Evolutionary conservation across 2,113 vertebrate species (phyloP), one percentile per base, ranked within the genome.

Genomic region (Osmerus mordax): DNA sequence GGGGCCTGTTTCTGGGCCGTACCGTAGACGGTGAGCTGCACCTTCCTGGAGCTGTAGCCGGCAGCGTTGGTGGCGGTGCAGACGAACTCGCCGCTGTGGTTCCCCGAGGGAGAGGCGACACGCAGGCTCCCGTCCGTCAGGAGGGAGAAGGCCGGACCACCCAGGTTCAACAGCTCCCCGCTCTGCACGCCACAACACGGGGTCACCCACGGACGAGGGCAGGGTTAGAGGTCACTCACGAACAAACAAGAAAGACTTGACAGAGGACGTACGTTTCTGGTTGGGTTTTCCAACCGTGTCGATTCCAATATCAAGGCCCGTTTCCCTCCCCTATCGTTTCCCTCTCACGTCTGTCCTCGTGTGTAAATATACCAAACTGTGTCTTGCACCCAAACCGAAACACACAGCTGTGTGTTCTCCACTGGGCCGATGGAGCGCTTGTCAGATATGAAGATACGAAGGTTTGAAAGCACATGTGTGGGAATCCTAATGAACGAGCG

Each of bases 1-100:
- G 14, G 12, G 41, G 41, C 41, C 13, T 19, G 18, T 53, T 53
- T 9, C 16, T 25, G 41, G 28, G 21, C 53, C 79, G 85, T 91
- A 99, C 97, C 96, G 11, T 98, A 99, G 81, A 99, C 95, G 0
- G 96, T 98, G 71, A 99, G 92, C 74, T 99, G 97, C 62, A 98
- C 95, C 83, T 95, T 98, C 75, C 93, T 94, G 1, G 94, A 93
- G 70, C 93, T 92, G 0, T 91, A 92, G 74, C 97, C 97, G 0
- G 96, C 97, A 2, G 94, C 89, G 0, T 98, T 99, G 72, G 93
- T 93, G 80, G 97, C 97, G 0, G 92, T 95, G 82, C 97, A 99
- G 59, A 93, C n/a, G 0, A 97, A 99, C 63, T 98, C 96, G 41
- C 95, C 96, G 0, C 92, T 93, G 80, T 99, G 95, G 1, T 94